These are phyloP conservation scores for Stercorarius parasiticus DNA, from an alignment of 2,113 vertebrate species.

Conservation along the genomic window DNA sequence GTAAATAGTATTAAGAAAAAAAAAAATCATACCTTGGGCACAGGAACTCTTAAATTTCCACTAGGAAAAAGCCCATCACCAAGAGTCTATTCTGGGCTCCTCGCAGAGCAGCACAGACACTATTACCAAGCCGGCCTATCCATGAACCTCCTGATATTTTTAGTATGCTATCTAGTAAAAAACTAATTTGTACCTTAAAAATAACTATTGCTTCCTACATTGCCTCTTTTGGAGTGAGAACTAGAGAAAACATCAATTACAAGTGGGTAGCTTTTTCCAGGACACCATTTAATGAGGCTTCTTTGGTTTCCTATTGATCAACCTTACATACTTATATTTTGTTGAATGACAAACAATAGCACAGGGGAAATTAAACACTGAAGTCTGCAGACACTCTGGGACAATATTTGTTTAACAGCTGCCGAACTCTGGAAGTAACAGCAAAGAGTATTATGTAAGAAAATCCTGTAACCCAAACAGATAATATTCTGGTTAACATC, in stretches of 20 bases:
- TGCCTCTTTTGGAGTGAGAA: neutral
- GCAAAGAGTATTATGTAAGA: constrained; percentile 59
- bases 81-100: neutral
- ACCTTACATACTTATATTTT: neutral
- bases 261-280: neutral
- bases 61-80: neutral
- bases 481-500: constrained; percentile 68
- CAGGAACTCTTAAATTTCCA: neutral
- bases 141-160: neutral
- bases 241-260: neutral
- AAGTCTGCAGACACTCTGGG: constrained; percentile 38
- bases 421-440: constrained; percentile 60
- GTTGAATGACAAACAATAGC: constrained; percentile 45
- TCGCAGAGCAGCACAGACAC: neutral
- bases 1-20: neutral
- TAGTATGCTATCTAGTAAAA: neutral
- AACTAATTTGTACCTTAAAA: neutral
- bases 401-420: constrained; percentile 67
- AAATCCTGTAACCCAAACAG: constrained; percentile 69
- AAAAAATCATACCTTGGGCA: neutral
- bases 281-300: neutral
- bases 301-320: constrained; percentile 16
- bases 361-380: constrained; percentile 31
- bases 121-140: neutral
- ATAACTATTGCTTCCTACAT: neutral